Evolutionary conservation across 2,888 invertebrate genomes (phyloP).

Genomic region (Pseudanteris insignis): DNA sequence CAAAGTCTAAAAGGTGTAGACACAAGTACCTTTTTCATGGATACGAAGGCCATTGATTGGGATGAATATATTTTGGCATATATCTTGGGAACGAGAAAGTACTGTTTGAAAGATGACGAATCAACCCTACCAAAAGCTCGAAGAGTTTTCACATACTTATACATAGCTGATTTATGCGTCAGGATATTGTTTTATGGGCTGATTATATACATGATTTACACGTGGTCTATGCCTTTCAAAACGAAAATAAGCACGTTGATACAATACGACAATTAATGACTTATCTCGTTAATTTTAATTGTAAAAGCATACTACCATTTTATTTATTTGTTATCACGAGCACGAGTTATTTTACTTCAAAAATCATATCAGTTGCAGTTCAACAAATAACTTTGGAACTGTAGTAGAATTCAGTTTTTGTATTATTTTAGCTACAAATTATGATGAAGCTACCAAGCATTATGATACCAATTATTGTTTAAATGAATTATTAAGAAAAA

Average conservation of each 20-base stretch:
- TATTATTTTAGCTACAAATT: no score
- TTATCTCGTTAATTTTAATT: neutral
- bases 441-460: no score
- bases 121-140: conserved; percentile 79
- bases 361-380: no score
- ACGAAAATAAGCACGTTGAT: conserved; percentile 34
- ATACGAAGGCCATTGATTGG: conserved; percentile 70
- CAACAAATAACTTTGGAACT: no score
- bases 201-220: conserved; percentile 54
- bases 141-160: conserved; percentile 67
- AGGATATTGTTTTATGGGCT: conserved; percentile 48
- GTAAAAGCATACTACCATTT: neutral
- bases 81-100: conserved; percentile 84
- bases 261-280: conserved; percentile 31
- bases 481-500: no score
- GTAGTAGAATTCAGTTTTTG: no score
- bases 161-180: conserved; percentile 52
- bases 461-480: no score
- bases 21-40: conserved; percentile 66
- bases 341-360: neutral
- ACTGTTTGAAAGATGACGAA: conserved; percentile 84
- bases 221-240: conserved; percentile 45
- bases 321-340: neutral
- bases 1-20: conserved; percentile 57
- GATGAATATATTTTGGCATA: conserved; percentile 75